Conservation (phyloP, 2,888 invertebrate species). For the Clusia tigrina region DNA sequence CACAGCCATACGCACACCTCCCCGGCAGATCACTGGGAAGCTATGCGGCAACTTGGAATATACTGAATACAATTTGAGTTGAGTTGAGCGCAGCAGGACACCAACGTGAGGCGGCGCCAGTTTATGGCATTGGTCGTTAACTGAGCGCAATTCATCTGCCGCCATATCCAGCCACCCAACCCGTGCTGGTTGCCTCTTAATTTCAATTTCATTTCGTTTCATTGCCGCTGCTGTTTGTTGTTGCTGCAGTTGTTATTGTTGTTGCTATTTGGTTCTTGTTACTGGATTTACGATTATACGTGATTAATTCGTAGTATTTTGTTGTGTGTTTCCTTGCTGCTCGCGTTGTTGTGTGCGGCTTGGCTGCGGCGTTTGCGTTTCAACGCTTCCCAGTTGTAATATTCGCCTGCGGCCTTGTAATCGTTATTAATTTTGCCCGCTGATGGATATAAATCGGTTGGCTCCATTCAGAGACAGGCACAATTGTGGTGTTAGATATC, state of each 20-base stretch:
- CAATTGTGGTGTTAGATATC: too few species aligned
- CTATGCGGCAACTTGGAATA: too few species aligned
- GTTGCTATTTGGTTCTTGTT: background rate
- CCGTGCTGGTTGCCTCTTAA: background rate
- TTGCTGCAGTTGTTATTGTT: background rate
- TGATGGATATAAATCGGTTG: conserved; percentile 2
- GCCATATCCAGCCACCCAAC: too few species aligned
- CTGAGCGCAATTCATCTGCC: too few species aligned
- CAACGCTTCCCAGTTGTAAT: background rate
- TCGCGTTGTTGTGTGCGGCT: background rate
- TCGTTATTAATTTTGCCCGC: conserved; percentile 7
- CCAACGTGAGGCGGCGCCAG: too few species aligned
- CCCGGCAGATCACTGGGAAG: too few species aligned
- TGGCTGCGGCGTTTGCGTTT: background rate
- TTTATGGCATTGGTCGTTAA: too few species aligned
- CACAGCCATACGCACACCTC: background rate
- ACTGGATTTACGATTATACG: background rate
- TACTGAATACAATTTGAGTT: too few species aligned
- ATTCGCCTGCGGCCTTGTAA: conserved; percentile 10
- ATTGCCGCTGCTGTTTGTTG: background rate
- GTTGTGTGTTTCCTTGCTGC: background rate
- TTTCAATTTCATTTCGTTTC: background rate
- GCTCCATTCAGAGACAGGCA: background rate
- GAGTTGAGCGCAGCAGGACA: too few species aligned
- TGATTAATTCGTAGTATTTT: background rate